phyloP scores from a whole-genome alignment of 2,797 vertebrate genomes.

The Menidia menidia region DNA sequence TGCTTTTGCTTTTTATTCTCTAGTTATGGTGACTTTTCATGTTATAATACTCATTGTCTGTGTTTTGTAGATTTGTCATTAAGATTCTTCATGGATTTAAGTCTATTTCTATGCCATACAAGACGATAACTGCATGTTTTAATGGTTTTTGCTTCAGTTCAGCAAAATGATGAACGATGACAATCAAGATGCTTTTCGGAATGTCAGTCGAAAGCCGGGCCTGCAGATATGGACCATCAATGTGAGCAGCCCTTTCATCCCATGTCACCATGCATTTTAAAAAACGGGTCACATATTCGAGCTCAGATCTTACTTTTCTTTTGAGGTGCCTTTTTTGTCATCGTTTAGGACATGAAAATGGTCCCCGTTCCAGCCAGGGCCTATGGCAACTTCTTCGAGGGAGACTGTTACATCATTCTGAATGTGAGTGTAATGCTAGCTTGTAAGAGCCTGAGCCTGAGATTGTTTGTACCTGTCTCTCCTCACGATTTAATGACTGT shows the following conservation, averaged over 20 bases:
- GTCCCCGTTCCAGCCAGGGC: slow-evolving; percentile 83
- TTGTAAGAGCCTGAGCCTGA: neutral
- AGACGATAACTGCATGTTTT: neutral
- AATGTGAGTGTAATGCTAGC: slow-evolving; percentile 80
- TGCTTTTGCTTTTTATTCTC: neutral
- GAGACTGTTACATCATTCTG: slow-evolving; percentile 91
- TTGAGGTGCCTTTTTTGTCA: slow-evolving; percentile 10
- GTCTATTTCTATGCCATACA: too few relatives aligned
- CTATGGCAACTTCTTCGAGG: slow-evolving; percentile 92
- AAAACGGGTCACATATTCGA: too few relatives aligned
- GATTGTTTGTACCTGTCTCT: neutral
- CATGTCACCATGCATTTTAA: neutral
- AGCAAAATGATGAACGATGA: slow-evolving; percentile 87
- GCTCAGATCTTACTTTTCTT: slow-evolving; percentile 14
- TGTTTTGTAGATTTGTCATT: too few relatives aligned
- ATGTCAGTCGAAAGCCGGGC: slow-evolving; percentile 82
- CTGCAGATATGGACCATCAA: slow-evolving; percentile 95
- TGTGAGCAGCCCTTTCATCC: slow-evolving; percentile 71
- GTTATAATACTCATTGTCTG: too few relatives aligned
- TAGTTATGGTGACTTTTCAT: neutral
- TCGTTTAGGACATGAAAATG: slow-evolving; percentile 90
- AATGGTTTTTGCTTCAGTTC: slow-evolving; percentile 61
- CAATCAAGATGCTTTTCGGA: slow-evolving; percentile 63
- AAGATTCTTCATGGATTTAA: too few relatives aligned
- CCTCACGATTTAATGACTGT: slow-evolving; percentile 2